Percentiles rank a stretch among this genome's conserved stretches.
Evolutionary conservation across 2,113 vertebrate species (phyloP).

Genomic region (Uria lomvia): DNA sequence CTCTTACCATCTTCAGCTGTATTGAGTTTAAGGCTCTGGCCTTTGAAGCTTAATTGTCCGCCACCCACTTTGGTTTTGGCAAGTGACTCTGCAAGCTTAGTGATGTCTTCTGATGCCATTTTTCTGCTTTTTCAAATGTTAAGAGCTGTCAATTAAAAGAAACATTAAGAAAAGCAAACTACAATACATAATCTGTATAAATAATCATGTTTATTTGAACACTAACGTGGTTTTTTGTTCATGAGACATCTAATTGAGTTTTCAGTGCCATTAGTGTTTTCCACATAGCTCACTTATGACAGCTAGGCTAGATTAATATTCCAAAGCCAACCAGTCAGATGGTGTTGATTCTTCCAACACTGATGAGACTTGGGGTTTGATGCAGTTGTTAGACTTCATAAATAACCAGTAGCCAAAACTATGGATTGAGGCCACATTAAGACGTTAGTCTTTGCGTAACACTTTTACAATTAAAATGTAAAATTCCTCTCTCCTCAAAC

Average conservation of each 20-base stretch:
- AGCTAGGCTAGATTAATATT: neutral
- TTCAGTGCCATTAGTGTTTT: neutral
- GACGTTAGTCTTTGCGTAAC: neutral
- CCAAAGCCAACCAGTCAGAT: neutral
- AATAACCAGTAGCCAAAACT: neutral
- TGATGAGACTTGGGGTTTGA: neutral
- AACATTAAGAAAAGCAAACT: neutral
- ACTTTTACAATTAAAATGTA: neutral
- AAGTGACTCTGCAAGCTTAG: slow-evolving; percentile 86
- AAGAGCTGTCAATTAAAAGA: neutral
- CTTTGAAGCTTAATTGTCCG: slow-evolving; percentile 93
- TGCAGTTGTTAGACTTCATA: neutral
- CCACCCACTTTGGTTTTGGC: slow-evolving; percentile 89
- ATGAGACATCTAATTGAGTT: neutral
- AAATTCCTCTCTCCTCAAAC: neutral
- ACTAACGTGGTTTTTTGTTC: neutral
- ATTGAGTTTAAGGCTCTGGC: slow-evolving; percentile 90
- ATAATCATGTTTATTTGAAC: neutral
- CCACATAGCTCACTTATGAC: neutral
- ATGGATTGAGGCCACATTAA: neutral
- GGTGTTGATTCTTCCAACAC: neutral
- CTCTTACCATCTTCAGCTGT: slow-evolving; percentile 90
- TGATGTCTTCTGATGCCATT: slow-evolving; percentile 94
- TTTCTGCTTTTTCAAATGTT: neutral
- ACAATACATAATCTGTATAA: neutral